A percentile compares a stretch with the other conserved stretches of the same genome.
These are phyloP conservation scores for Vombatus ursinus DNA, from an alignment of 2,113 vertebrate species.

Conservation along the genomic window DNA sequence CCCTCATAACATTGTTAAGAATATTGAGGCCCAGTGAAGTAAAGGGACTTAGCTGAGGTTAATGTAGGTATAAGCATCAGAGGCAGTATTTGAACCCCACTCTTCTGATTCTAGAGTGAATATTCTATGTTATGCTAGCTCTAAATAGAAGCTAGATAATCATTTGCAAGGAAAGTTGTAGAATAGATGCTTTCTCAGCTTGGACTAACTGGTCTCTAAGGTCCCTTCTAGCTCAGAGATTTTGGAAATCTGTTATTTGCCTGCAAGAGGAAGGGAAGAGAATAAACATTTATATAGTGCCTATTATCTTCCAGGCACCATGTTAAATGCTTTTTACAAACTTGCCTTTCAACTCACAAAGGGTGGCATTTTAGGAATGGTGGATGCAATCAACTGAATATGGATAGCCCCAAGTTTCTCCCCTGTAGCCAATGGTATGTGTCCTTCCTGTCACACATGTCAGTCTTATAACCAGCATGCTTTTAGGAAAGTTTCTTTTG, in stretches of 20 bases:
- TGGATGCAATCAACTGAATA: no score
- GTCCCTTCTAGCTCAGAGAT: background rate
- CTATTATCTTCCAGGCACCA: background rate
- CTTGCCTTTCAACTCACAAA: no score
- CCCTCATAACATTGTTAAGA: background rate
- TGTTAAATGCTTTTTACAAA: background rate
- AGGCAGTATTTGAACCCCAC: background rate
- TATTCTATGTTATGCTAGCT: background rate
- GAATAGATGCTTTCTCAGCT: background rate
- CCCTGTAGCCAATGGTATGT: no score
- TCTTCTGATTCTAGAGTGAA: background rate
- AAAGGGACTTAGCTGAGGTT: background rate
- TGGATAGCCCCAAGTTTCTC: no score
- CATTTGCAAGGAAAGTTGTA: background rate
- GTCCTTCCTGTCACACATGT: no score
- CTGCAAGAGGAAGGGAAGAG: background rate
- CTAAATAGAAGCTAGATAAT: background rate
- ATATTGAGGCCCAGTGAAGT: background rate
- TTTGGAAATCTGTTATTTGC: background rate
- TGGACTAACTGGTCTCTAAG: background rate
- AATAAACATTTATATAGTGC: background rate
- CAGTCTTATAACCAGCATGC: no score
- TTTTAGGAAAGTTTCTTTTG: no score
- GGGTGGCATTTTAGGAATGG: no score
- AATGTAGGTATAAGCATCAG: background rate